These are phyloP conservation scores for Eremobia ochroleuca DNA, from an alignment of 2,888 invertebrate genomes.

Conservation along the genomic window DNA sequence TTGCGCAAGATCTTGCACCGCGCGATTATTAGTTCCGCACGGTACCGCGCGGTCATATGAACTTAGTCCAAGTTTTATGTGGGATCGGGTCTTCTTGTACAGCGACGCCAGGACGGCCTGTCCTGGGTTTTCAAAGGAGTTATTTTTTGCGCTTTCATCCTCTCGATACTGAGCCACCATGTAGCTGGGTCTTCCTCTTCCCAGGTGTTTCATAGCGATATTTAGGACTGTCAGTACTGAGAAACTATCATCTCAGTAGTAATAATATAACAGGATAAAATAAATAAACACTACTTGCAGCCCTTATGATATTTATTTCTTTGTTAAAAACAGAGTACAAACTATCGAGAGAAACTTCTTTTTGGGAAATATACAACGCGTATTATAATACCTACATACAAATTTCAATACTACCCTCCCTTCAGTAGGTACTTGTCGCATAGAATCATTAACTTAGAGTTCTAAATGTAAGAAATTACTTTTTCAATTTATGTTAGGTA, in stretches of 20 bases:
- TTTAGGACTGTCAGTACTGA: not conserved
- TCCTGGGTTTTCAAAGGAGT: not conserved
- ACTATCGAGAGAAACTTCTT: slow-evolving; percentile 67
- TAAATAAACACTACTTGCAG: slow-evolving; percentile 59
- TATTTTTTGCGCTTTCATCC: not conserved
- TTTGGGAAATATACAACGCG: slow-evolving; percentile 70
- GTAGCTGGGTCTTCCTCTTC: not conserved
- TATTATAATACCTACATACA: slow-evolving; percentile 56
- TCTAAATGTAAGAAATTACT: not conserved
- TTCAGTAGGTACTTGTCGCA: slow-evolving; percentile 49
- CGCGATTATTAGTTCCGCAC: no score
- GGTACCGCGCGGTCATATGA: no score
- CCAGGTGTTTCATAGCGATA: no score
- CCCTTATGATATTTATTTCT: slow-evolving; percentile 72
- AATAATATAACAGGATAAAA: not conserved
- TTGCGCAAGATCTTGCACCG: no score
- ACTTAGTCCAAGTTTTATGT: not conserved
- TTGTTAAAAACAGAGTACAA: slow-evolving; percentile 74
- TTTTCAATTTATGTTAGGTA: not conserved
- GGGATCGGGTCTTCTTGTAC: not conserved
- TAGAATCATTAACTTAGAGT: not conserved
- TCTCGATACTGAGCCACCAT: not conserved
- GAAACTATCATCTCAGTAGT: not conserved
- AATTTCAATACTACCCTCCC: slow-evolving; percentile 31
- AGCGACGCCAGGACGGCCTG: not conserved